Conservation (phyloP, 2,888 invertebrate species). For the Thereva nobilitata region DNA sequence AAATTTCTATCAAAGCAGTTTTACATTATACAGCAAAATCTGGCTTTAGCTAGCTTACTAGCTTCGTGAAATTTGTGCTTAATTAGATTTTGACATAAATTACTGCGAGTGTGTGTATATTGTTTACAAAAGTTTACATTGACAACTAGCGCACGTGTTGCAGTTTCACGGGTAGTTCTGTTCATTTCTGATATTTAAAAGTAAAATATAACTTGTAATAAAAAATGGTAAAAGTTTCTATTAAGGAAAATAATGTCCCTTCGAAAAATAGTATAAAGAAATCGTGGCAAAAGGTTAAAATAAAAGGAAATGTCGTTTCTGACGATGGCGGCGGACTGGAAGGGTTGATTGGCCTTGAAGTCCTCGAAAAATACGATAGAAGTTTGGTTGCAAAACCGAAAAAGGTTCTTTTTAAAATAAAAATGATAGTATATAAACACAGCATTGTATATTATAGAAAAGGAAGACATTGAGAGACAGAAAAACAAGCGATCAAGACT, state of each 20-base stretch:
- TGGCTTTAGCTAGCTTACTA: too few relatives aligned
- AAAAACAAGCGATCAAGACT: constrained; percentile 37
- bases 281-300: constrained; percentile 68
- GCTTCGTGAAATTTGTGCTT: too few relatives aligned
- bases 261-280: constrained; percentile 30
- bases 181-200: too few relatives aligned
- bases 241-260: constrained; percentile 1
- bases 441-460: constrained; percentile 38
- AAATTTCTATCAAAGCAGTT: too few relatives aligned
- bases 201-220: too few relatives aligned
- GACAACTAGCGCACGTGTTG: too few relatives aligned
- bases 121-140: too few relatives aligned
- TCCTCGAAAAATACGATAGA: constrained; percentile 69
- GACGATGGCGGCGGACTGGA: constrained; percentile 62
- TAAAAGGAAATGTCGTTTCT: constrained; percentile 63
- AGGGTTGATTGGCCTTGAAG: constrained; percentile 77
- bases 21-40: too few relatives aligned
- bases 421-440: not conserved
- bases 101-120: too few relatives aligned
- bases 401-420: constrained; percentile 53
- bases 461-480: constrained; percentile 47
- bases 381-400: constrained; percentile 56
- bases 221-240: constrained; percentile 28
- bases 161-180: too few relatives aligned
- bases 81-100: too few relatives aligned